Evolutionary conservation across 2,113 vertebrate genomes (phyloP).

Genomic region (Tympanuchus pallidicinctus): DNA sequence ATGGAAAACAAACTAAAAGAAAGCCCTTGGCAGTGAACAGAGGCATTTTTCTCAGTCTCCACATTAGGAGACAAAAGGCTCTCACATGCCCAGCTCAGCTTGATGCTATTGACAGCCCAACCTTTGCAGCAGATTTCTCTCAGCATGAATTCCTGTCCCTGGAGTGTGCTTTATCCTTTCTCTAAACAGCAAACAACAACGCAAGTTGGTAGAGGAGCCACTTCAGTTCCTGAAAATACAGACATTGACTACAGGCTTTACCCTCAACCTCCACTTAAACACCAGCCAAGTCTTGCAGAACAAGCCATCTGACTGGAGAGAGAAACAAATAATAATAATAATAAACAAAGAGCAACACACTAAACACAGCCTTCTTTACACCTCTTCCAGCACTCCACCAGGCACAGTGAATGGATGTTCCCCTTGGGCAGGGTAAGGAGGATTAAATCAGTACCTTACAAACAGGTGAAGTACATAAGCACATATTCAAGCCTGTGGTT

Average conservation of each 20-base stretch:
- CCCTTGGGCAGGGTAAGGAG: background rate
- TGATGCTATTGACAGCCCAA: background rate
- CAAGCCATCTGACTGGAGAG: background rate
- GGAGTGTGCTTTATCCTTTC: constrained; percentile 29
- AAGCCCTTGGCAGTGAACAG: background rate
- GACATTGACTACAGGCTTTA: background rate
- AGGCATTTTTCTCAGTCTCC: constrained; percentile 34
- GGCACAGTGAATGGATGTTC: background rate
- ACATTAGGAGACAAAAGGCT: constrained; percentile 40
- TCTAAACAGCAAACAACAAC: constrained; percentile 14
- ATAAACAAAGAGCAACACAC: background rate
- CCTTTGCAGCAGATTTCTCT: constrained; percentile 17
- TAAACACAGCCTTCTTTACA: constrained; percentile 25
- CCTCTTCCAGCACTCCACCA: background rate
- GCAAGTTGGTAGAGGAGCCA: constrained; percentile 19
- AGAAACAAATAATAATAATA: background rate
- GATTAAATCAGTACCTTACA: constrained; percentile 36
- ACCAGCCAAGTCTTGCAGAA: constrained; percentile 38
- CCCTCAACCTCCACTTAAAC: constrained; percentile 16
- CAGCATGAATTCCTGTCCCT: constrained; percentile 59
- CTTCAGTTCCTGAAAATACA: constrained; percentile 16
- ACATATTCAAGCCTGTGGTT: background rate
- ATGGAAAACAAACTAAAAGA: background rate
- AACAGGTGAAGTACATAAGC: background rate
- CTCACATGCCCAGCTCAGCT: background rate